Conservation (phyloP, 1,140 invertebrate species). For the Trissolcus basalis region DNA sequence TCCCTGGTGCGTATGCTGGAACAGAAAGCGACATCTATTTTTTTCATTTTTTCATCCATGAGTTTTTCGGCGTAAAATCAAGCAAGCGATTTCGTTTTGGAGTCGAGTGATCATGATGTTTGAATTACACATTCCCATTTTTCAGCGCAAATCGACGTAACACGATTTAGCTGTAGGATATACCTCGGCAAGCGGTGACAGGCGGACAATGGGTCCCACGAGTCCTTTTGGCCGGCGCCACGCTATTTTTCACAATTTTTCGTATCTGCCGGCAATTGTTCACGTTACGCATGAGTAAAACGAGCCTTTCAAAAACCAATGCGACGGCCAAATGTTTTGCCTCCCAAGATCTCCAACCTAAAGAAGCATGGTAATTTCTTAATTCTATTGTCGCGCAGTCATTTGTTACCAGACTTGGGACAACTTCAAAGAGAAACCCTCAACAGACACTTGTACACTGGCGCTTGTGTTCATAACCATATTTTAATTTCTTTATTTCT, state of each 20-base stretch:
- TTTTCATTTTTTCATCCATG: conserved; percentile 22
- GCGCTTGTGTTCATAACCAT: conserved; percentile 6
- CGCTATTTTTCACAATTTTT: conserved; percentile 58
- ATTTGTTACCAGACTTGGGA: conserved; percentile 45
- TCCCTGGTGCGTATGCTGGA: not conserved
- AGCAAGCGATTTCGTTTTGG: conserved; percentile 9
- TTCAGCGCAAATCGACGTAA: conserved; percentile 25
- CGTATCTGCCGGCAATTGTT: conserved; percentile 49
- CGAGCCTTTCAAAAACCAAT: conserved; percentile 30
- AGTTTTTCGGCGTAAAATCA: conserved; percentile 25
- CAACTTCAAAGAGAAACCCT: conserved; percentile 33
- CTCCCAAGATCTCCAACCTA: conserved; percentile 13
- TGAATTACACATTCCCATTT: conserved; percentile 41
- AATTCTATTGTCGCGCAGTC: conserved; percentile 57
- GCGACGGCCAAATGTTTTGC: conserved; percentile 48
- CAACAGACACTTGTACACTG: conserved; percentile 21
- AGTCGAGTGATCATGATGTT: conserved; percentile 52
- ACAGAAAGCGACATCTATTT: conserved; percentile 18
- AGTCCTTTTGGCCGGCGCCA: conserved; percentile 45
- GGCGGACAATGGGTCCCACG: conserved; percentile 54
- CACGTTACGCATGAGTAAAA: conserved; percentile 36
- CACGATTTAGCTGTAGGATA: conserved; percentile 47
- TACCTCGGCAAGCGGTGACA: conserved; percentile 45
- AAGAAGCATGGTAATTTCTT: conserved; percentile 47
- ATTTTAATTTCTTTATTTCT: not conserved